Percentiles rank a stretch among this genome's conserved stretches.
phyloP scores from a whole-genome alignment of 2,113 vertebrate genomes.

The Tympanuchus pallidicinctus region DNA sequence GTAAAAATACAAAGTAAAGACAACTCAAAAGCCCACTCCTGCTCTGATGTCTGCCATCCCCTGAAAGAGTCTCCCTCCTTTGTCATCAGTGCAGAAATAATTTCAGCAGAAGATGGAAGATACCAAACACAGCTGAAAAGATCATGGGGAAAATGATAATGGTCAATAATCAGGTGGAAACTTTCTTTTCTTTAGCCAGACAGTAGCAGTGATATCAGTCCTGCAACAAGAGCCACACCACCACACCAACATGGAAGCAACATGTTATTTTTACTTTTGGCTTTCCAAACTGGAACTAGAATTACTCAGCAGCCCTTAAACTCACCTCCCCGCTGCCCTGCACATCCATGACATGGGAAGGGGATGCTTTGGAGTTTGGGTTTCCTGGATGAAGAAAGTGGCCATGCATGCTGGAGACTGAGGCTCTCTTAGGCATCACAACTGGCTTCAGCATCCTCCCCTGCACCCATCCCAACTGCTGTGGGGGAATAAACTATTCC shows the following conservation, averaged over 20 bases:
- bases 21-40: background rate
- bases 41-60: background rate
- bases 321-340: rapidly evolving
- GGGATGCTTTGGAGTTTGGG: background rate
- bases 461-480: background rate
- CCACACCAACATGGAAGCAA: background rate
- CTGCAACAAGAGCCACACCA: background rate
- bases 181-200: background rate
- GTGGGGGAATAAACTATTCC: background rate
- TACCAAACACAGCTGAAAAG: background rate
- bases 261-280: background rate
- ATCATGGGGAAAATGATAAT: background rate
- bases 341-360: background rate
- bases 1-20: background rate
- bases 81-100: background rate
- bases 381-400: background rate
- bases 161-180: background rate
- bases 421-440: background rate
- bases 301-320: background rate
- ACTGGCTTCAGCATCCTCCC: background rate
- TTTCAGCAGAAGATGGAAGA: background rate
- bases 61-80: background rate
- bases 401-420: background rate
- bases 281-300: background rate
- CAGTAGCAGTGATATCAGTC: background rate